Evolutionary conservation across 2,888 invertebrate genomes (phyloP).

Genomic region (Tenthredo mesomela): DNA sequence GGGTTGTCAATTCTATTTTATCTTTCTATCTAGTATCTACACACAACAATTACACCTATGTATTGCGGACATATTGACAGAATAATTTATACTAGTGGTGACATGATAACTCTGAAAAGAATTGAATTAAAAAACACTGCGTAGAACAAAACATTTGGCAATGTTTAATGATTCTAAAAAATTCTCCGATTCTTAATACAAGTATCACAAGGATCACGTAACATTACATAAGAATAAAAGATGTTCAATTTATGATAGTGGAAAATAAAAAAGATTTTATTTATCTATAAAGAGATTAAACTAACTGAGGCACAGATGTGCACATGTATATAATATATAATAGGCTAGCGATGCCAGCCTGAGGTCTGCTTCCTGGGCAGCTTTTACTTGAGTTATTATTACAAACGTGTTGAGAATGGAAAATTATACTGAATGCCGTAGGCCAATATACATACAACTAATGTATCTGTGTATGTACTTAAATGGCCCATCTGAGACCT

Average conservation of each 20-base stretch:
- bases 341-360: too few relatives aligned
- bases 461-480: neutral
- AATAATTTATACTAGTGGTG: neutral
- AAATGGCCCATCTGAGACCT: neutral
- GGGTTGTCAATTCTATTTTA: neutral
- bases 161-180: neutral
- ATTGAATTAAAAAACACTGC: neutral
- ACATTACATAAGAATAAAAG: neutral
- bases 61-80: neutral
- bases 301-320: neutral
- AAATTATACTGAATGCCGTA: neutral
- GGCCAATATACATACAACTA: neutral
- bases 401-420: neutral
- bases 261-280: neutral
- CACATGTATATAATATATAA: too few relatives aligned
- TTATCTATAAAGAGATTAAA: neutral
- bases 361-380: too few relatives aligned
- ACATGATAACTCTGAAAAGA: neutral
- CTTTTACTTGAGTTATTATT: neutral
- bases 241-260: neutral
- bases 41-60: neutral
- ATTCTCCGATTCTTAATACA: neutral
- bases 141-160: too few relatives aligned
- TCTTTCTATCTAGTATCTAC: neutral
- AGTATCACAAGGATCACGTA: neutral